A percentile compares a stretch with the other conserved stretches of the same genome.
These are phyloP conservation scores for Pantala flavescens DNA, from an alignment of 1,140 invertebrate genomes.

Conservation along the genomic window DNA sequence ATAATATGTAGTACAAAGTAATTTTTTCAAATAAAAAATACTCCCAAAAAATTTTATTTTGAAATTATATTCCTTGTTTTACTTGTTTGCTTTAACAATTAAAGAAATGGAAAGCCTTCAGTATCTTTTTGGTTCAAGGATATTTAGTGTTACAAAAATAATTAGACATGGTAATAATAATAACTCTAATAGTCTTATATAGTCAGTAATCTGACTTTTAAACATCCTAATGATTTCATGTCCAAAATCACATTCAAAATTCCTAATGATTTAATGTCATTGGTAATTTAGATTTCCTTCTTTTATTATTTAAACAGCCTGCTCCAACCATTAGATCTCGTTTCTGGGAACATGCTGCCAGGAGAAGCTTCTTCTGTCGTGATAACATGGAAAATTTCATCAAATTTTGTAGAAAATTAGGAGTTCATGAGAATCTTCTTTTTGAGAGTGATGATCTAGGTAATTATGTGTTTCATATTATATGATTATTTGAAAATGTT, in stretches of 20 bases:
- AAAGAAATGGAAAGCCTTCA: too few relatives aligned
- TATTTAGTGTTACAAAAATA: too few relatives aligned
- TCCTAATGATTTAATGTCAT: slow-evolving; percentile 11
- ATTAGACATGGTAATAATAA: too few relatives aligned
- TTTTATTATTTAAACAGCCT: slow-evolving; percentile 37
- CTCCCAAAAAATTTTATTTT: too few relatives aligned
- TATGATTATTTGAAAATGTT: not conserved
- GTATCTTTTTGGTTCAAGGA: too few relatives aligned
- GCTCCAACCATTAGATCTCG: slow-evolving; percentile 54
- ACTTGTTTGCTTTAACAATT: too few relatives aligned
- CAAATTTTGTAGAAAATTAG: slow-evolving; percentile 73
- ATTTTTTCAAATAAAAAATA: too few relatives aligned
- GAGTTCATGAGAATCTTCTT: slow-evolving; percentile 77
- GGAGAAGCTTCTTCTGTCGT: slow-evolving; percentile 76
- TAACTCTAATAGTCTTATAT: too few relatives aligned
- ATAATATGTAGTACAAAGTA: too few relatives aligned
- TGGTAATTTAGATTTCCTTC: not conserved
- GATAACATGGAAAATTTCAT: slow-evolving; percentile 93
- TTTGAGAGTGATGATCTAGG: slow-evolving; percentile 90
- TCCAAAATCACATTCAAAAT: not conserved
- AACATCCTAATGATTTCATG: too few relatives aligned
- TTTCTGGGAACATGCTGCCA: slow-evolving; percentile 68
- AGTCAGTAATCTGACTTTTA: too few relatives aligned
- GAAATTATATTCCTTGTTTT: too few relatives aligned
- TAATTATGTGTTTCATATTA: slow-evolving; percentile 39